phyloP scores from a whole-genome alignment of 2,888 invertebrate genomes.

The Dione juno region DNA sequence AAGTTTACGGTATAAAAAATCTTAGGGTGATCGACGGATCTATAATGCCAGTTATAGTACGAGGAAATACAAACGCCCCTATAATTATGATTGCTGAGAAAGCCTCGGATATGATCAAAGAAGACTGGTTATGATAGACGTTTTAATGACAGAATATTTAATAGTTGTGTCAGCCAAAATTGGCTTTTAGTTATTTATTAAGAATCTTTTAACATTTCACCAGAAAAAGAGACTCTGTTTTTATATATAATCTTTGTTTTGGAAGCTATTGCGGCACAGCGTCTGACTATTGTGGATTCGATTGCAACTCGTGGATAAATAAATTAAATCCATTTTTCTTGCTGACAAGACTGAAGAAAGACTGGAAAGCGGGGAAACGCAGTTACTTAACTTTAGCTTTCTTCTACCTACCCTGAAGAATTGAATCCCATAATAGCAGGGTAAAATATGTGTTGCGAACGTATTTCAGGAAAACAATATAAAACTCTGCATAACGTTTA shows the following conservation, averaged over 20 bases:
- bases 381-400: no score
- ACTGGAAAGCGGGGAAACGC: no score
- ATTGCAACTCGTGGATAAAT: no score
- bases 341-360: no score
- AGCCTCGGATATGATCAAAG: slow-evolving; percentile 90
- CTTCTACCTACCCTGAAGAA: no score
- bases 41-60: slow-evolving; percentile 85
- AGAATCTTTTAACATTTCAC: neutral
- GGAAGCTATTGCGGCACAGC: no score
- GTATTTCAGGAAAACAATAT: slow-evolving; percentile 3
- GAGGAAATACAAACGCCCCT: slow-evolving; percentile 92
- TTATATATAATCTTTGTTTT: neutral
- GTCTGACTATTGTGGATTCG: no score
- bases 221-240: neutral
- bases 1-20: slow-evolving; percentile 85
- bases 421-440: no score
- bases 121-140: slow-evolving; percentile 61
- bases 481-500: neutral
- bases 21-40: slow-evolving; percentile 87
- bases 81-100: slow-evolving; percentile 94
- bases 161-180: slow-evolving; percentile 2
- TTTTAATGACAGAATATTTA: slow-evolving; percentile 5
- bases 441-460: neutral
- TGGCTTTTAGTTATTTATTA: neutral
- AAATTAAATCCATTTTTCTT: no score